These are phyloP conservation scores for Ammospiza caudacuta DNA, from an alignment of 2,113 vertebrate genomes.

Conservation along the genomic window DNA sequence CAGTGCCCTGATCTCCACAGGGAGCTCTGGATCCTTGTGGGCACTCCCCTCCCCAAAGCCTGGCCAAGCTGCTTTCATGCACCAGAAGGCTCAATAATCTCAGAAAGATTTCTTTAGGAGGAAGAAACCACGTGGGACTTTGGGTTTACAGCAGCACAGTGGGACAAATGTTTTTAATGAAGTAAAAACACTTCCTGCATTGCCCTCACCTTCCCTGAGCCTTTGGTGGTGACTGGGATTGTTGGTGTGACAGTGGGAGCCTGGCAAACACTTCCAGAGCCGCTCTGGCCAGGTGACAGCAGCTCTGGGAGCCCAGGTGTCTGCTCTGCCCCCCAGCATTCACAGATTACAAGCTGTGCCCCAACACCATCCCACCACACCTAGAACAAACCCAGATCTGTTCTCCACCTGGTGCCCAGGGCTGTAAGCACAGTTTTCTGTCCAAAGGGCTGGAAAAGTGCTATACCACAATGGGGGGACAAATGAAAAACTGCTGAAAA, in stretches of 20 bases:
- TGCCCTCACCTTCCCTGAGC: neutral
- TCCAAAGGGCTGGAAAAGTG: neutral
- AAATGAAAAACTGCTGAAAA: neutral
- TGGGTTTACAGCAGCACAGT: neutral
- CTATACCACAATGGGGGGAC: accelerated
- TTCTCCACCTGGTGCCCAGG: neutral
- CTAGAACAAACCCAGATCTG: neutral
- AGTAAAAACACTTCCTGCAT: neutral
- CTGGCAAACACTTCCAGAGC: neutral
- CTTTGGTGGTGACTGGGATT: neutral
- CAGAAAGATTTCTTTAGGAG: neutral
- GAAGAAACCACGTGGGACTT: neutral
- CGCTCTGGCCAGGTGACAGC: neutral
- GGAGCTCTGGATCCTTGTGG: neutral
- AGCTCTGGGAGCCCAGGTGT: neutral
- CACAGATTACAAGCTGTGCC: neutral
- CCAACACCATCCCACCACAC: neutral
- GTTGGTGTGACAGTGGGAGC: neutral
- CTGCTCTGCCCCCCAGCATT: neutral
- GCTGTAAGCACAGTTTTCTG: neutral
- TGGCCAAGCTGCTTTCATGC: neutral
- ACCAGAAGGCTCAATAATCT: neutral
- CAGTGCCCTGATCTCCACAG: accelerated
- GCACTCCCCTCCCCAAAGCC: neutral
- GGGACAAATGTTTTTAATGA: neutral